A percentile compares a stretch with the other conserved stretches of the same genome.
Evolutionary conservation across 2,113 vertebrate genomes (phyloP).

Genomic region (Microtus richardsoni): DNA sequence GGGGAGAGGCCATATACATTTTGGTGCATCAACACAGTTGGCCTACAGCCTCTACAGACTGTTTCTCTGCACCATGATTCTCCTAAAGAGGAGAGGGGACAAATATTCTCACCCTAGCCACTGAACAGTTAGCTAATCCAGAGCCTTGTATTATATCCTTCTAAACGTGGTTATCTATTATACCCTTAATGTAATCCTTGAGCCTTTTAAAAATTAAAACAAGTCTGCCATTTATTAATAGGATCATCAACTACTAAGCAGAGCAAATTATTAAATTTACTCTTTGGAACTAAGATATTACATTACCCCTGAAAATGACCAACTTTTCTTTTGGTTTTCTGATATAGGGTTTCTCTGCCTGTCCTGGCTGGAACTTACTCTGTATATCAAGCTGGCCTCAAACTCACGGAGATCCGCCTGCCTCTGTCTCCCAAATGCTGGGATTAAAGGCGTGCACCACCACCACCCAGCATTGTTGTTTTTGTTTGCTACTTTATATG

Average conservation of each 20-base stretch:
- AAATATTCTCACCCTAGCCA: background rate
- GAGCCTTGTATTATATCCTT: slow-evolving; percentile 19
- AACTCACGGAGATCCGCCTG: background rate
- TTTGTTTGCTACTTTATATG: background rate
- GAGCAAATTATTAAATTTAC: slow-evolving; percentile 47
- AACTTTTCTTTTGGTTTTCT: background rate
- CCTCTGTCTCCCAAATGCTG: background rate
- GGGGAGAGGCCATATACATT: background rate
- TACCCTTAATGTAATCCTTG: slow-evolving; percentile 45
- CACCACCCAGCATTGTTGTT: background rate
- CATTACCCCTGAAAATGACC: slow-evolving; percentile 17
- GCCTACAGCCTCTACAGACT: slow-evolving; percentile 33
- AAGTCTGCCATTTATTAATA: slow-evolving; percentile 29
- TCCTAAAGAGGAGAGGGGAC: slow-evolving; percentile 9
- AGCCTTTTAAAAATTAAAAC: slow-evolving; percentile 48
- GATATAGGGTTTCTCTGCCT: background rate
- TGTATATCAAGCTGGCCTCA: background rate
- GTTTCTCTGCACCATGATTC: slow-evolving; percentile 37
- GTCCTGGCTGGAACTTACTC: background rate
- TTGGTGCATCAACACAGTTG: slow-evolving; percentile 8
- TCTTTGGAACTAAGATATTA: slow-evolving; percentile 53
- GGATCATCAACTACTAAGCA: slow-evolving; percentile 31
- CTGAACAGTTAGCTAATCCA: slow-evolving; percentile 30
- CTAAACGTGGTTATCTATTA: slow-evolving; percentile 40
- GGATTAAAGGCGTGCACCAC: background rate